Evolutionary conservation across 1,140 invertebrate genomes (phyloP).

Genomic region (Bombus superbus): DNA sequence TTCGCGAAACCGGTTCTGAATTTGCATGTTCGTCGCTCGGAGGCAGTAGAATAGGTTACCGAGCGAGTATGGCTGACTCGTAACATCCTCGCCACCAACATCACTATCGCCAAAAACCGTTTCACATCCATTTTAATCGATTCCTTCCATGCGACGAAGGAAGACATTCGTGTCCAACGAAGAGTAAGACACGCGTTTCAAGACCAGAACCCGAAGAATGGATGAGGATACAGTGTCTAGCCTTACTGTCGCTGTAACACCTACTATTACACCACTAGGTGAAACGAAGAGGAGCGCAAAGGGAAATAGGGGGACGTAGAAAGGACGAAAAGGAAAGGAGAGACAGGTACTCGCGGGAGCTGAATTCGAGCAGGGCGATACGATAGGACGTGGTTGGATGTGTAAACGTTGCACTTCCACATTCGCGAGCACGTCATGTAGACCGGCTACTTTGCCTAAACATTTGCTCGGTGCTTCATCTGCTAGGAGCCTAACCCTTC

Average conservation of each 20-base stretch:
- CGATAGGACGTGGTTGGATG: slow-evolving; percentile 15
- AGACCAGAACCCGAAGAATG: neutral
- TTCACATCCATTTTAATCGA: slow-evolving; percentile 69
- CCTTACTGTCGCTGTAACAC: neutral
- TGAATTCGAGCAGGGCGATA: slow-evolving; percentile 10
- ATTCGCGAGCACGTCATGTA: slow-evolving; percentile 57
- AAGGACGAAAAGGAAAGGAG: neutral
- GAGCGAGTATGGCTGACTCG: slow-evolving; percentile 7
- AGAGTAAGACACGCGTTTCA: neutral
- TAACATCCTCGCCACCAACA: slow-evolving; percentile 20
- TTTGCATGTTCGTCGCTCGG: slow-evolving; percentile 67
- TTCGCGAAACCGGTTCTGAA: slow-evolving; percentile 68
- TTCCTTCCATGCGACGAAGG: slow-evolving; percentile 14
- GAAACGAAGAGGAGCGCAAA: neutral
- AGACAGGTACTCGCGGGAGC: slow-evolving; percentile 13
- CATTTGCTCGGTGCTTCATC: slow-evolving; percentile 74
- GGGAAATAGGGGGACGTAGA: neutral
- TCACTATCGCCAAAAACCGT: slow-evolving; percentile 62
- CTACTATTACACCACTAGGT: too few relatives aligned
- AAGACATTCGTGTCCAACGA: neutral
- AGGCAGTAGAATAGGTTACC: slow-evolving; percentile 48
- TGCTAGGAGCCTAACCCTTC: slow-evolving; percentile 74
- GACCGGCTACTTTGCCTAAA: slow-evolving; percentile 72
- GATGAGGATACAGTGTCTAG: neutral
- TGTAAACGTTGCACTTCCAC: slow-evolving; percentile 57